Evolutionary conservation across 2,888 invertebrate genomes (phyloP).

Genomic region (Pyrrhopygopsis socrates): DNA sequence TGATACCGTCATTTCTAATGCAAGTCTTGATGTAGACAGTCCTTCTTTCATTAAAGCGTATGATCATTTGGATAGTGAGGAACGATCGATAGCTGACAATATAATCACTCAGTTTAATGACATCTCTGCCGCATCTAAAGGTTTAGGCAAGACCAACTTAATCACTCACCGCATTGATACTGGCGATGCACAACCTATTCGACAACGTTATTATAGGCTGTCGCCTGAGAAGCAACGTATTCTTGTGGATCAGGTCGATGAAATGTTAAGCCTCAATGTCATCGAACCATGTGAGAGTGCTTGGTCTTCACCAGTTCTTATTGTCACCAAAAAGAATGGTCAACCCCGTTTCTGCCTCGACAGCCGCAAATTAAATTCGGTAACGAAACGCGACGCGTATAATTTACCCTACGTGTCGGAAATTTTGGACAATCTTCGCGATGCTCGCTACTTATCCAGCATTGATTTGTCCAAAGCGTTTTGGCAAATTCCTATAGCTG

Average conservation of each 20-base stretch:
- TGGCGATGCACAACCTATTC: conserved; percentile 68
- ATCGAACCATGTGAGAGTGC: conserved; percentile 71
- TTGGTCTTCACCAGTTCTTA: conserved; percentile 73
- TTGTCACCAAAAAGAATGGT: conserved; percentile 67
- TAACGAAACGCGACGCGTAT: conserved; percentile 70
- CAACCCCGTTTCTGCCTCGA: conserved; percentile 71
- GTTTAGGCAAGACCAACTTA: conserved; percentile 73
- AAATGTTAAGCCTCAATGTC: conserved; percentile 51
- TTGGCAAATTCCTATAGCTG: conserved; percentile 76
- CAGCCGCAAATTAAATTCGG: conserved; percentile 71
- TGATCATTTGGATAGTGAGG: neutral
- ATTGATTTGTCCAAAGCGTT: conserved; percentile 80
- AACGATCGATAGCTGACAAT: conserved; percentile 58
- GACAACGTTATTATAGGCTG: conserved; percentile 75
- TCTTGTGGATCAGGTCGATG: conserved; percentile 67
- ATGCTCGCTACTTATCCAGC: conserved; percentile 79
- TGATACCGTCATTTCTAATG: too few species aligned
- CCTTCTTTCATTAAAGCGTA: neutral
- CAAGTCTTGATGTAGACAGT: too few species aligned
- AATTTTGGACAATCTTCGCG: conserved; percentile 83
- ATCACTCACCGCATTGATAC: conserved; percentile 75
- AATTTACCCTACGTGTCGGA: conserved; percentile 78
- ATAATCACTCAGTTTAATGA: conserved; percentile 63
- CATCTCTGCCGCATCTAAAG: conserved; percentile 68
- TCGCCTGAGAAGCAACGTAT: conserved; percentile 78